Evolutionary conservation across 2,797 vertebrate species (phyloP), one percentile per base, ranked within the genome.

Genomic region (Hafferia zeledoni): DNA sequence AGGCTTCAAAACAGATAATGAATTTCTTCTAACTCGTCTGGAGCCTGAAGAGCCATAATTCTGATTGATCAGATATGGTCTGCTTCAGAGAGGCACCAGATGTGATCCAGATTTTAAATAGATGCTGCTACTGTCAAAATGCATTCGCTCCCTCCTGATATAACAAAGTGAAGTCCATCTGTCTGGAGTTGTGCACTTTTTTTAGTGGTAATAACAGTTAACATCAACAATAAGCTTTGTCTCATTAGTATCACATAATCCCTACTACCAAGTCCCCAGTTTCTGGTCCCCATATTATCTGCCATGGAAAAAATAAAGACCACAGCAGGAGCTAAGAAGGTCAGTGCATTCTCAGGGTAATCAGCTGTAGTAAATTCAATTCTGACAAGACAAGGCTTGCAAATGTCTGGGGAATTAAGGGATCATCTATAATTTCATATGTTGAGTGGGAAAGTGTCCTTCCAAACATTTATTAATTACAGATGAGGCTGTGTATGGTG

Each of bases 321-420:
- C 97, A 95, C 97, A 97, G 97, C 97, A 96, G 97, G 97, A 97
- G 97, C 94, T 93, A 95, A 96, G 97, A 97, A 96, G 97, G 97
- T 97, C 97, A 97, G 91, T 92, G 95, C 97, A 96, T 97, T 97
- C 97, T 97, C 97, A 97, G 97, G 97, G 97, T 96, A 97, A 97
- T 97, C 97, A 97, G 96, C 97, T 97, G 96, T 94, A 97, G 94
- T 97, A 97, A 97, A 97, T 97, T 97, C 93, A 97, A 96, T 97
- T 97, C 95, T 97, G 97, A 96, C 97, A 97, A 97, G 97, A 96
- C 96, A 95, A 85, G 95, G 94, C 94, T 97, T 97, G 96, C 93
- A 94, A 97, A 96, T 82, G 95, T 97, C 96, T 97, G 83, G 92
- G 94, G 96, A 96, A 96, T 96, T 95, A 96, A 96, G 95, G 96